phyloP scores from a whole-genome alignment of 1,140 invertebrate species.

The Dreissena rostriformis region DNA sequence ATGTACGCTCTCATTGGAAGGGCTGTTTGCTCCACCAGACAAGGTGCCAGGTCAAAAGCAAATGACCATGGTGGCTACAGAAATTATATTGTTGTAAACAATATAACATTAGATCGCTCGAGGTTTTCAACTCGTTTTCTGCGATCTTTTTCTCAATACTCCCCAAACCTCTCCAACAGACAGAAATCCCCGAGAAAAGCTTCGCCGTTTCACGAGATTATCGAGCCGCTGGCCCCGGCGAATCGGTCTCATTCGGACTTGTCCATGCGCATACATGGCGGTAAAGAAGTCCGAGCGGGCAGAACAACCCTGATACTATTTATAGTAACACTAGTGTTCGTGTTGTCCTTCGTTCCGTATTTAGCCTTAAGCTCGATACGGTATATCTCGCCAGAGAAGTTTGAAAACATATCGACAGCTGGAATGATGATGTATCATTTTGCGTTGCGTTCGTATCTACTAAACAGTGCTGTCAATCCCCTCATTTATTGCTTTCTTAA shows the following conservation, averaged over 20 bases:
- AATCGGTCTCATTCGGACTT: constrained; percentile 38
- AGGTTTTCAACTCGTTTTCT: constrained; percentile 35
- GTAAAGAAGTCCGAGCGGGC: constrained; percentile 39
- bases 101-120: background rate
- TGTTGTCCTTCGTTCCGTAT: constrained; percentile 55
- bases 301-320: constrained; percentile 54
- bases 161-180: constrained; percentile 1
- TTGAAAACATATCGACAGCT: constrained; percentile 20
- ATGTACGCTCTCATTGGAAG: constrained; percentile 48
- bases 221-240: constrained; percentile 13
- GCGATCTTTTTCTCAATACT: constrained; percentile 15
- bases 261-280: constrained; percentile 42
- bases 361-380: constrained; percentile 44
- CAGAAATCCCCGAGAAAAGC: background rate
- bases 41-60: background rate
- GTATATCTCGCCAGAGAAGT: constrained; percentile 22
- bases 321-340: constrained; percentile 50
- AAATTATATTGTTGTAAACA: background rate
- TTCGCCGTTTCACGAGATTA: constrained; percentile 17
- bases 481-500: constrained; percentile 63
- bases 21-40: constrained; percentile 22
- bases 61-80: background rate
- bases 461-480: constrained; percentile 65
- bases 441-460: constrained; percentile 59
- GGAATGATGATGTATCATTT: constrained; percentile 51